Conservation (phyloP, 2,888 invertebrate species). For the Xiphydria camelus region DNA sequence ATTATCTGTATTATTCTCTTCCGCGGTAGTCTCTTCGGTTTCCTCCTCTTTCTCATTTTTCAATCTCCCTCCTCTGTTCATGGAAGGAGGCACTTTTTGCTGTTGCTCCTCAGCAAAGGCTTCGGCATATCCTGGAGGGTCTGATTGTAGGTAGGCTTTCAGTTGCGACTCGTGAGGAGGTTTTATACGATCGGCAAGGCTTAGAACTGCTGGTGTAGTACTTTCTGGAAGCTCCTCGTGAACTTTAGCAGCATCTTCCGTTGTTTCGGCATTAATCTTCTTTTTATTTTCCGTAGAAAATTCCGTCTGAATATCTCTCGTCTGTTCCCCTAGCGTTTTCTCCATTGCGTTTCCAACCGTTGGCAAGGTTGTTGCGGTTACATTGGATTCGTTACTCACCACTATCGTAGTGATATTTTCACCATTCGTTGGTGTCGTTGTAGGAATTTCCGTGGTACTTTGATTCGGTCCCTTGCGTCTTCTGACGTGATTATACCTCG, state of each 20-base stretch:
- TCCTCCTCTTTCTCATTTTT: slow-evolving; percentile 12
- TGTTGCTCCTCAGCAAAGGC: slow-evolving; percentile 21
- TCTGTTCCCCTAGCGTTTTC: background rate
- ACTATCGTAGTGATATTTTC: background rate
- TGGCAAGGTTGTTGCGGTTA: background rate
- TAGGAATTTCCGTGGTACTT: slow-evolving; percentile 1
- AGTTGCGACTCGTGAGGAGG: slow-evolving; percentile 57
- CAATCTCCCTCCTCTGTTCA: slow-evolving; percentile 19
- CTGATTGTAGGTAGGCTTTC: slow-evolving; percentile 29
- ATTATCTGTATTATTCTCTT: slow-evolving; percentile 10
- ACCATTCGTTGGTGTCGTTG: background rate
- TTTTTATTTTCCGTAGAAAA: background rate
- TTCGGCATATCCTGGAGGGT: slow-evolving; percentile 32
- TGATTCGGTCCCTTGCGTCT: slow-evolving; percentile 1
- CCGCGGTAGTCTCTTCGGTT: slow-evolving; percentile 14
- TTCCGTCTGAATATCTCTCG: background rate
- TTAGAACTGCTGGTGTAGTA: slow-evolving; percentile 21
- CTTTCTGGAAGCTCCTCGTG: slow-evolving; percentile 27
- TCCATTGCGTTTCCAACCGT: background rate
- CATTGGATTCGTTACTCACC: background rate
- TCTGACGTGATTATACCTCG: slow-evolving; percentile 28
- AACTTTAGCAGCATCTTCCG: slow-evolving; percentile 15
- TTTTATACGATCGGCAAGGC: slow-evolving; percentile 61
- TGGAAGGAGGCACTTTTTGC: background rate
- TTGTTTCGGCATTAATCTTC: background rate